Conservation (phyloP, 2,113 vertebrate genomes). For the Alexandromys fortis region DNA sequence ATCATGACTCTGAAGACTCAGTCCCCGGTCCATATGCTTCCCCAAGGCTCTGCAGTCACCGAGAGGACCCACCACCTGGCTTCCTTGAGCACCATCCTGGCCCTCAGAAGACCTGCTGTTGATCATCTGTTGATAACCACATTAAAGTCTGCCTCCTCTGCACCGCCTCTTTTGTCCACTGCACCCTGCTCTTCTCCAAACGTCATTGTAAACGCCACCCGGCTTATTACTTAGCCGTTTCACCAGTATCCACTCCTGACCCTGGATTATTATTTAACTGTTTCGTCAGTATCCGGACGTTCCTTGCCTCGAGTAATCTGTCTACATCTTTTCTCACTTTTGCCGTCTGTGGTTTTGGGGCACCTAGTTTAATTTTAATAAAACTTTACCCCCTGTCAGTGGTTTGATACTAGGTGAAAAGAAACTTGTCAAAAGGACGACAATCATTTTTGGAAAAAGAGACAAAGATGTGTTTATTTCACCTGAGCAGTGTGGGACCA, state of each 20-base stretch:
- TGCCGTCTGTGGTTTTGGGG: background rate
- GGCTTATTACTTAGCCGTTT: background rate
- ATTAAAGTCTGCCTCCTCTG: background rate
- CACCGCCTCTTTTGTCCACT: background rate
- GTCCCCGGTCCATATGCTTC: background rate
- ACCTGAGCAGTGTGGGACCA: background rate
- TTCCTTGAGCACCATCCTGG: background rate
- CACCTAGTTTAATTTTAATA: background rate
- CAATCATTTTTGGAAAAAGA: background rate
- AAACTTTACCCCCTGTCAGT: background rate
- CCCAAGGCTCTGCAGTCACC: background rate
- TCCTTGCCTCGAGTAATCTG: no score
- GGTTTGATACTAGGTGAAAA: background rate
- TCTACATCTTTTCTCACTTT: background rate
- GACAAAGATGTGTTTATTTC: slow-evolving; percentile 1
- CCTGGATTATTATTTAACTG: background rate
- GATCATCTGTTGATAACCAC: background rate
- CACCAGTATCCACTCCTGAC: no score
- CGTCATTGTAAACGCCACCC: background rate
- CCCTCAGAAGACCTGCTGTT: background rate
- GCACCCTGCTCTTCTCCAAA: background rate
- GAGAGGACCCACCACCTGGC: background rate
- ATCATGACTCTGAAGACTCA: background rate
- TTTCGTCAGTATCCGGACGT: no score
- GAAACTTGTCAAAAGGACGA: slow-evolving; percentile 18